Evolutionary conservation across 1,140 invertebrate genomes (phyloP), one percentile per base, ranked within the genome.

Genomic region (Heliothis virescens): DNA sequence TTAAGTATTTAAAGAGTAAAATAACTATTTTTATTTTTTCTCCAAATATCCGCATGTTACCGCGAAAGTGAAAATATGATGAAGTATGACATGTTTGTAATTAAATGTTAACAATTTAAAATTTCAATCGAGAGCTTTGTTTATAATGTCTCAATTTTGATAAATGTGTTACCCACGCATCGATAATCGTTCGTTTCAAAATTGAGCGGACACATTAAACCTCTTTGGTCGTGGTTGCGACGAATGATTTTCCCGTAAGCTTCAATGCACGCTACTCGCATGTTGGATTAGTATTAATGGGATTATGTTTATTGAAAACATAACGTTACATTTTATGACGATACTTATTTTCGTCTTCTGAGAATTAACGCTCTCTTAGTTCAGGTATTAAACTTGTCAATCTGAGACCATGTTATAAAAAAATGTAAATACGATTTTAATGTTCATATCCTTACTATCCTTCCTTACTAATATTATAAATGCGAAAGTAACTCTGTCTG

Each of bases 301-400:
- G 63, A 67, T 67, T 67, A 48, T 67, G 57, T 50, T 60, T 62
- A 62, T 75, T 75, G 34, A 75, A 18, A 67, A 67, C n/a, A 67
- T 48, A n/a, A 21, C 16, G 16, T 41, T 16, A 48, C 63, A 67
- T 21, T 29, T 63, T 7, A 29, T 15, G 41, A 65, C 62, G 10
- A 34, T 47, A 26, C 21, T 26, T 26, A 48, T 21, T 48, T 67
- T 67, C 16, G 16, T 48, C 41, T 21, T 60, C 21, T 11, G 1
- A 29, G 7, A 21, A 13, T 60, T 1, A 1, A 9, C 34, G 34
- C 34, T 7, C 9, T 29, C 4, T 26, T 29, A 5, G 3, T 3
- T 4, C 12, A 11, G 11, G 11, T 60, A 60, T 60, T 60, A 15
- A 13, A 13, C 11, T 11, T 13, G 21, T 29, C 1, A 60, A 59